phyloP scores from a whole-genome alignment of 2,888 invertebrate species.

The Napeogenes sylphis region DNA sequence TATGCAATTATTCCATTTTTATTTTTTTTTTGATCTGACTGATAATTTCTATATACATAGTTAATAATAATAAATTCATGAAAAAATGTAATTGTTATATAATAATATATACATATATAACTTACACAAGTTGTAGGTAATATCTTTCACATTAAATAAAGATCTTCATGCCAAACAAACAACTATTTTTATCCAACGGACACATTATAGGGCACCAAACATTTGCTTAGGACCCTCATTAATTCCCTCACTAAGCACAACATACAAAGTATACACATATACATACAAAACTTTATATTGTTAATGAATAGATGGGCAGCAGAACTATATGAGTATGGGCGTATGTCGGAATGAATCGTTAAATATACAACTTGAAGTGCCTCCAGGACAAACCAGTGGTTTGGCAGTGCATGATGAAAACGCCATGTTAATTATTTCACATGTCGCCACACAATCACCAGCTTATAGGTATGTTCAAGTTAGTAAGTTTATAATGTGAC shows the following conservation, averaged over 20 bases:
- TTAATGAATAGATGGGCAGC: constrained; percentile 50
- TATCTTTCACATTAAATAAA: no score
- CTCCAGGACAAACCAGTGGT: constrained; percentile 68
- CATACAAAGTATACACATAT: not conserved
- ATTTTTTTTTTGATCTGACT: no score
- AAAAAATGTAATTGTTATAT: no score
- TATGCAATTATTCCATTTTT: not conserved
- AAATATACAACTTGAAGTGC: constrained; percentile 68
- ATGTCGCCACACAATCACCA: constrained; percentile 66
- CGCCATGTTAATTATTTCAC: constrained; percentile 59
- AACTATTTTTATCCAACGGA: no score
- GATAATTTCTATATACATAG: no score
- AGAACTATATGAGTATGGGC: constrained; percentile 68
- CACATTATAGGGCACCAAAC: constrained; percentile 11
- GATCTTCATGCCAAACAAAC: no score
- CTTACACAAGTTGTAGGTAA: no score
- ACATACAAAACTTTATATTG: not conserved
- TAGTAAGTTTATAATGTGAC: not conserved
- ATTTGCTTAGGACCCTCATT: constrained; percentile 32
- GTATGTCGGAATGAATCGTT: constrained; percentile 68
- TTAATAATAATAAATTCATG: no score
- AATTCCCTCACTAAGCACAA: constrained; percentile 9
- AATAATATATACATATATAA: no score
- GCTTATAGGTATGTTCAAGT: constrained; percentile 58
- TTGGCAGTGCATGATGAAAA: constrained; percentile 66